A percentile compares a stretch with the other conserved stretches of the same genome.
These are phyloP conservation scores for Bruchidius siliquastri DNA, from an alignment of 2,888 invertebrate genomes.

Conservation along the genomic window DNA sequence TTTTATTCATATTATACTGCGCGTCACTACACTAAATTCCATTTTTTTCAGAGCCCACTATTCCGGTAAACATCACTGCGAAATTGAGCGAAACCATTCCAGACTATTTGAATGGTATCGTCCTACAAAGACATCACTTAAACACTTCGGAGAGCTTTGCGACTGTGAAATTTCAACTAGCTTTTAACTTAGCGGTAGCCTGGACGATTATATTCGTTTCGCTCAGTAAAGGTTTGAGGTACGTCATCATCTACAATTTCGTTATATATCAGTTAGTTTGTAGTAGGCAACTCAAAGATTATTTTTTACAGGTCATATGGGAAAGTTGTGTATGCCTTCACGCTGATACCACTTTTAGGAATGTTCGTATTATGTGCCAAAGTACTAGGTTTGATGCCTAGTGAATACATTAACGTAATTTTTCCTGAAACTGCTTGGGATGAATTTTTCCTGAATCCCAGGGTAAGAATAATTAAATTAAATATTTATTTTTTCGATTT, in stretches of 20 bases:
- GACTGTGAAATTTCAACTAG: constrained; percentile 78
- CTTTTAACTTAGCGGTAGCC: constrained; percentile 83
- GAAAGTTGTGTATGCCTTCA: constrained; percentile 76
- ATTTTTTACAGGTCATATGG: constrained; percentile 58
- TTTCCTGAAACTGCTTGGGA: constrained; percentile 78
- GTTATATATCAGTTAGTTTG: too few species aligned
- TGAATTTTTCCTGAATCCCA: constrained; percentile 79
- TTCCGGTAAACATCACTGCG: constrained; percentile 40
- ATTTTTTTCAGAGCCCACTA: constrained; percentile 5
- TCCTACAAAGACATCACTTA: constrained; percentile 61
- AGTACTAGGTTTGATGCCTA: constrained; percentile 67
- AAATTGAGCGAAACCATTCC: constrained; percentile 73
- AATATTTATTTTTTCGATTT: too few species aligned
- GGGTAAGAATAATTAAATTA: constrained; percentile 62
- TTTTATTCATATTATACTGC: too few species aligned
- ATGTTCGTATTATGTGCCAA: constrained; percentile 70
- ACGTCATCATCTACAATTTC: not conserved
- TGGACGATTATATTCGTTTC: constrained; percentile 88
- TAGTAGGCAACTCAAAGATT: too few species aligned
- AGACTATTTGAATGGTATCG: constrained; percentile 80
- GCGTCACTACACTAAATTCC: too few species aligned
- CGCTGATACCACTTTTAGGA: constrained; percentile 72
- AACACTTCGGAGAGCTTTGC: constrained; percentile 50
- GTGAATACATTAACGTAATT: constrained; percentile 61
- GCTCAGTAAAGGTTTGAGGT: constrained; percentile 77